Conservation (phyloP, 2,113 vertebrate genomes). For the Brachypteracias leptosomus region DNA sequence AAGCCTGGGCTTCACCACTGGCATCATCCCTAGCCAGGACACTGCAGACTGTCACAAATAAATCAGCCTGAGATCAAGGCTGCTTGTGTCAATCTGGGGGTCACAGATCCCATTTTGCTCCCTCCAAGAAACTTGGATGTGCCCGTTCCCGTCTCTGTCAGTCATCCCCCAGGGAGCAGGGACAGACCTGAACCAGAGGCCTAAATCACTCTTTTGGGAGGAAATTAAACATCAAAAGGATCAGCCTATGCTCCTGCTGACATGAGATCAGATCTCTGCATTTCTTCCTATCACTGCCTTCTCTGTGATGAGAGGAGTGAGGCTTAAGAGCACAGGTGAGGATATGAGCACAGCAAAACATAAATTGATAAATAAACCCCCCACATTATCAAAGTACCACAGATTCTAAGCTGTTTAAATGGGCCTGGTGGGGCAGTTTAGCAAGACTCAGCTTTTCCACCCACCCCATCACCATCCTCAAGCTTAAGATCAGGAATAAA, state of each 20-base stretch:
- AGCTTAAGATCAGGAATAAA: background rate
- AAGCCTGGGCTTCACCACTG: background rate
- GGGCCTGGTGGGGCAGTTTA: background rate
- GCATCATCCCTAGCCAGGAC: accelerated
- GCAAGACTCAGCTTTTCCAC: background rate
- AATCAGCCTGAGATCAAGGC: background rate
- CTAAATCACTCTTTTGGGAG: background rate
- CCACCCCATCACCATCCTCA: background rate
- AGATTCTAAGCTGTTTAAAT: background rate
- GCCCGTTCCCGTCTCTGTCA: background rate
- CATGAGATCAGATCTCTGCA: background rate
- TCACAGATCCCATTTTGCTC: background rate
- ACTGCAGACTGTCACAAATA: background rate
- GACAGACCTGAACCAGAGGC: background rate
- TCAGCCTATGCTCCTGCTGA: background rate
- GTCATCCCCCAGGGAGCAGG: background rate
- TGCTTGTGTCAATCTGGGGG: background rate
- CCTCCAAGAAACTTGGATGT: background rate
- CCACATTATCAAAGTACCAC: background rate
- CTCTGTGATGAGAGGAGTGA: background rate
- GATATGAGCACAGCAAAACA: background rate
- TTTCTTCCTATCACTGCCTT: background rate
- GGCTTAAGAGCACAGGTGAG: background rate
- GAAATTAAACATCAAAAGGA: background rate
- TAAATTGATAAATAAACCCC: background rate